Evolutionary conservation across 2,888 invertebrate species (phyloP).

Genomic region (Drosophila picticornis): DNA sequence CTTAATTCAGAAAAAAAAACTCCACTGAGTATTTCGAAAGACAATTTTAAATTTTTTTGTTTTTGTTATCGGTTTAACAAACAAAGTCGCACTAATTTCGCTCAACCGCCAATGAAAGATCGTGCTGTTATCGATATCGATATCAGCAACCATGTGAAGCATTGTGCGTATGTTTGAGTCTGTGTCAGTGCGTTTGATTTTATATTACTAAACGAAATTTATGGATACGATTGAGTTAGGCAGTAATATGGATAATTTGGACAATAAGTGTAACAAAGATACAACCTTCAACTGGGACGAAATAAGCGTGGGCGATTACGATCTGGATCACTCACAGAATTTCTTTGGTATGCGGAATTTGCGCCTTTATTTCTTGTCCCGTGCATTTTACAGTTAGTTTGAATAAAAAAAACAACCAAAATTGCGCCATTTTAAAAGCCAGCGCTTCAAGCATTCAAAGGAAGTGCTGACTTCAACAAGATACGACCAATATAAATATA

Average conservation of each 20-base stretch:
- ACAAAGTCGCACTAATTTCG: background rate
- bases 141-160: conserved; percentile 8
- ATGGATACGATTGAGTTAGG: conserved; percentile 14
- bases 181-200: conserved; percentile 30
- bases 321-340: conserved; percentile 78
- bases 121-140: conserved; percentile 12
- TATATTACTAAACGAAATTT: conserved; percentile 41
- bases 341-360: conserved; percentile 74
- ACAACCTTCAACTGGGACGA: conserved; percentile 80
- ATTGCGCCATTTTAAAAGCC: conserved; percentile 55
- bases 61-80: no score
- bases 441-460: conserved; percentile 12
- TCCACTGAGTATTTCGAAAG: no score
- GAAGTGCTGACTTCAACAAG: background rate
- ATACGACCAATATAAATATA: background rate
- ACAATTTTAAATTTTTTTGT: no score
- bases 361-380: background rate
- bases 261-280: conserved; percentile 3
- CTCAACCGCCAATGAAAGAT: background rate
- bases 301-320: conserved; percentile 76
- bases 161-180: background rate
- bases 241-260: conserved; percentile 25
- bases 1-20: no score
- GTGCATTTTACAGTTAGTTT: conserved; percentile 39
- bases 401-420: conserved; percentile 5